Percentiles rank a stretch among this genome's conserved stretches.
Conservation (phyloP, 2,888 invertebrate species). For the Stratiomys singularior region DNA sequence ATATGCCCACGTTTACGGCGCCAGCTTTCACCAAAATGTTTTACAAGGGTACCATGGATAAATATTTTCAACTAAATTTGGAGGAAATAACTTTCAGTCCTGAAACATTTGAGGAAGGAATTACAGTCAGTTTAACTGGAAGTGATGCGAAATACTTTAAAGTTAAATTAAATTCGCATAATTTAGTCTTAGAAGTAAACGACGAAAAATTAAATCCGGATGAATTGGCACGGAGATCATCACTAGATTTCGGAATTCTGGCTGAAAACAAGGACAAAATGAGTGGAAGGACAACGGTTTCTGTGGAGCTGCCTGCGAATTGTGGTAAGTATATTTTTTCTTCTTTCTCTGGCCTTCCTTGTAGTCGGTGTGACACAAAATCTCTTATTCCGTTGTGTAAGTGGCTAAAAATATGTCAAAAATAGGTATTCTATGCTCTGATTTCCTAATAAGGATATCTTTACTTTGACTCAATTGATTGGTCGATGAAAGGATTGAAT, state of each 20-base stretch:
- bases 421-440: no score
- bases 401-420: no score
- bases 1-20: constrained; percentile 3
- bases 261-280: constrained; percentile 10
- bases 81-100: constrained; percentile 12
- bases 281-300: background rate
- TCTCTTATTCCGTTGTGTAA: no score
- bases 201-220: constrained; percentile 15
- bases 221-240: constrained; percentile 7
- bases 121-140: background rate
- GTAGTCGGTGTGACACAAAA: no score
- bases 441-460: no score
- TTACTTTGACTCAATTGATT: no score
- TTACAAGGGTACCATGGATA: constrained; percentile 33
- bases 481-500: background rate
- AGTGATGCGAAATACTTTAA: constrained; percentile 23
- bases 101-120: constrained; percentile 5
- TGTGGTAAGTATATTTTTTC: constrained; percentile 20
- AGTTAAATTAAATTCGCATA: background rate
- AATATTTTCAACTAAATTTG: constrained; percentile 14
- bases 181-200: constrained; percentile 2
- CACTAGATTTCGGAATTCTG: background rate
- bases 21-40: constrained; percentile 20
- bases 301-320: background rate
- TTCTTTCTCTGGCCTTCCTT: no score